A percentile compares a stretch with the other conserved stretches of the same genome.
Evolutionary conservation across 2,113 vertebrate species (phyloP).

Genomic region (Gnathonemus echidnorhynchus): DNA sequence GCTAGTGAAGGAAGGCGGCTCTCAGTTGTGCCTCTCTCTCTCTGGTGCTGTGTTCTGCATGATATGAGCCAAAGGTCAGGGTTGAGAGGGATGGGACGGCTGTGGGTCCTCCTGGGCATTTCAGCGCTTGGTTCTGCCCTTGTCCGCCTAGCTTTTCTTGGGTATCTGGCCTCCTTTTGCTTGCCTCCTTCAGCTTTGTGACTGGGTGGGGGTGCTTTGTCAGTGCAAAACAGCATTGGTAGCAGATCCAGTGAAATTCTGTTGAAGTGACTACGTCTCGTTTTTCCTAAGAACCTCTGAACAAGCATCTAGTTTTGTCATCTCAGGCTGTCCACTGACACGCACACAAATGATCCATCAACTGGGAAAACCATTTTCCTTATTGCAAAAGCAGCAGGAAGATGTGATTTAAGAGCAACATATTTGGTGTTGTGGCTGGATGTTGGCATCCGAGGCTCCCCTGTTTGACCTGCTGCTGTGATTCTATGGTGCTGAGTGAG

Average conservation of each 20-base stretch:
- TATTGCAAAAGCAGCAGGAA: not conserved
- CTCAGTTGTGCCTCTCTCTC: not conserved
- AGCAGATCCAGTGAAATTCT: not conserved
- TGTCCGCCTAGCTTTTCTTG: not conserved
- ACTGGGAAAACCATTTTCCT: not conserved
- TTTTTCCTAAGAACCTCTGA: not conserved
- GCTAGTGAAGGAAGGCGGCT: conserved; percentile 22
- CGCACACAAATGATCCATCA: not conserved
- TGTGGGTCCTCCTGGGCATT: conserved; percentile 27
- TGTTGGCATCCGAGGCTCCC: not conserved
- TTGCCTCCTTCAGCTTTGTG: not conserved
- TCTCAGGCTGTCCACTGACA: not conserved
- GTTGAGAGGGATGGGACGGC: not conserved
- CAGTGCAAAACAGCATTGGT: not conserved
- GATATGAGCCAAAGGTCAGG: not conserved
- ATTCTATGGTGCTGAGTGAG: not conserved
- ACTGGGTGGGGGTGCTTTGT: not conserved
- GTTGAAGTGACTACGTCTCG: not conserved
- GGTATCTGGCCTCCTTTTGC: not conserved
- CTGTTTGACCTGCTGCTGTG: not conserved
- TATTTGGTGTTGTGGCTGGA: not conserved
- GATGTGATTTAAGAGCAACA: not conserved
- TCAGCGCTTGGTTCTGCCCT: not conserved
- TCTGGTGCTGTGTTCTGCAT: not conserved
- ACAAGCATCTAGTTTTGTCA: not conserved